Percentiles rank a stretch among this genome's conserved stretches.
phyloP scores from a whole-genome alignment of 2,888 invertebrate genomes.

The Aricia artaxerxes region DNA sequence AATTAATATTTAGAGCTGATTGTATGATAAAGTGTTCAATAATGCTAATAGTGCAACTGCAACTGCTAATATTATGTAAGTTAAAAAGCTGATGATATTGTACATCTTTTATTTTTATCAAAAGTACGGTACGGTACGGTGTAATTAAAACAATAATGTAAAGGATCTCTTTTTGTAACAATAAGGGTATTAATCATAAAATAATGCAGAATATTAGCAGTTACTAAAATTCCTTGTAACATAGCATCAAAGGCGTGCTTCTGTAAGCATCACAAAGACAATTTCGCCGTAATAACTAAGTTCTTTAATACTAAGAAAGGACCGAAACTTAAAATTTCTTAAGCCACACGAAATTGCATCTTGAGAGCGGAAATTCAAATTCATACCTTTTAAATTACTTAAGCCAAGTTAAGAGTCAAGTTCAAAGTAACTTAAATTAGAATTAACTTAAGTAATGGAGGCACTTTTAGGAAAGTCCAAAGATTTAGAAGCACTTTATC shows the following conservation, averaged over 20 bases:
- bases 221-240: not conserved
- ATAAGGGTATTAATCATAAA: no score
- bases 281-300: not conserved
- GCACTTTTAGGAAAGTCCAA: conserved; percentile 28
- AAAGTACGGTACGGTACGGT: no score
- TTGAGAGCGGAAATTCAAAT: conserved; percentile 25
- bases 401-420: conserved; percentile 28
- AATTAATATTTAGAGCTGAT: no score
- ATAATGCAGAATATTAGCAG: not conserved
- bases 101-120: no score
- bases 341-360: conserved; percentile 28
- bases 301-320: not conserved
- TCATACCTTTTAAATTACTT: conserved; percentile 31
- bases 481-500: conserved; percentile 24
- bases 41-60: no score
- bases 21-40: no score
- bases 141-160: no score
- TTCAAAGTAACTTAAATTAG: conserved; percentile 32
- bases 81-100: no score
- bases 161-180: no score
- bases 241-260: not conserved
- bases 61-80: no score
- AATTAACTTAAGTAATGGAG: conserved; percentile 33
- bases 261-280: not conserved
- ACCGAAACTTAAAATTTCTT: not conserved